These are phyloP conservation scores for Prolemur simus DNA, from an alignment of 2,113 vertebrate species.

Conservation along the genomic window DNA sequence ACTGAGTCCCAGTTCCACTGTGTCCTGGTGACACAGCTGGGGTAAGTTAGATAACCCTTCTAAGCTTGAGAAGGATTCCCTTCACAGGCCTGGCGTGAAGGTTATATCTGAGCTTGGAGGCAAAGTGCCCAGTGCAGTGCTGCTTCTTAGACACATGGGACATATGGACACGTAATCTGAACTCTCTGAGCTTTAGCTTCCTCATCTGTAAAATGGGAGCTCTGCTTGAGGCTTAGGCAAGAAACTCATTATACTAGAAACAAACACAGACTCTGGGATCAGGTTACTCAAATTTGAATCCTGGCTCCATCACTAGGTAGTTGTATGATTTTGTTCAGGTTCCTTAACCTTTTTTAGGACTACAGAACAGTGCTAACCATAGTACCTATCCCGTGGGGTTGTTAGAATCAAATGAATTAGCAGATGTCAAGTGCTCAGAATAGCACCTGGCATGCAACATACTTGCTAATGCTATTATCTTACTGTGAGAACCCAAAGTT, in stretches of 20 bases:
- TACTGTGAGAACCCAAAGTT: not conserved
- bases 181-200: not conserved
- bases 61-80: not conserved
- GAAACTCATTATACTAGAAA: not conserved
- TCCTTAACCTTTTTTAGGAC: not conserved
- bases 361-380: not conserved
- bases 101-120: not conserved
- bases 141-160: not conserved
- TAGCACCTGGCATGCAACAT: rapidly evolving
- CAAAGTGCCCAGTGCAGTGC: not conserved
- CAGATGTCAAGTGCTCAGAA: not conserved
- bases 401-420: not conserved
- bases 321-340: not conserved
- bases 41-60: not conserved
- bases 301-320: not conserved
- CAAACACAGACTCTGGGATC: not conserved
- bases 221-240: not conserved
- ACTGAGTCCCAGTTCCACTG: rapidly evolving
- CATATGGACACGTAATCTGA: not conserved
- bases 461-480: not conserved
- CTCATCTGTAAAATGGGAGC: not conserved
- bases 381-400: not conserved
- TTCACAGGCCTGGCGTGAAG: not conserved
- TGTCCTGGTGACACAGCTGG: not conserved
- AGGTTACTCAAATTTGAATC: not conserved